Conservation (phyloP, 2,797 vertebrate genomes). For the Uromys caudimaculatus region DNA sequence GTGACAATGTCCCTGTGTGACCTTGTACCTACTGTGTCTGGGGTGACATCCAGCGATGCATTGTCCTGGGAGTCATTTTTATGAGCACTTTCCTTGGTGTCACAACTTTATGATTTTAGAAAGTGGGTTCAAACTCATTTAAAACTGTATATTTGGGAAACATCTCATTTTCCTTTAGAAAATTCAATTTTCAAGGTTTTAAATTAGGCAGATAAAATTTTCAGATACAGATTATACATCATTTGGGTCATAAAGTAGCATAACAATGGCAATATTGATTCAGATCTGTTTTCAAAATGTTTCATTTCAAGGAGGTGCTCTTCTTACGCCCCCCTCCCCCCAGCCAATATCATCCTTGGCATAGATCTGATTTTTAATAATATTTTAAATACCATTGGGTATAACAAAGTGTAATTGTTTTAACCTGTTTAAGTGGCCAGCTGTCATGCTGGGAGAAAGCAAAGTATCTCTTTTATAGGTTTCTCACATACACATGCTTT, state of each 20-base stretch:
- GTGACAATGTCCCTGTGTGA: background rate
- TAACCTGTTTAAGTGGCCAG: background rate
- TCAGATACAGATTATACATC: background rate
- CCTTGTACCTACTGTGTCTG: background rate
- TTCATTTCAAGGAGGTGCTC: background rate
- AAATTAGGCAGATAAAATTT: background rate
- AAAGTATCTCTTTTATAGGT: background rate
- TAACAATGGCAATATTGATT: background rate
- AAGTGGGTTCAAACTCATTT: background rate
- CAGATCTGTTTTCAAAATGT: constrained; percentile 1
- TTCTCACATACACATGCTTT: background rate
- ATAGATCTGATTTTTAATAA: background rate
- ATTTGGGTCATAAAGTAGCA: background rate
- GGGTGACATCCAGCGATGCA: background rate
- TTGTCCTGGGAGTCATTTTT: background rate
- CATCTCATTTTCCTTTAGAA: constrained; percentile 5
- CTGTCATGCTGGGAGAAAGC: background rate
- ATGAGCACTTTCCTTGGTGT: background rate
- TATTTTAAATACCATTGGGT: background rate
- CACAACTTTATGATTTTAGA: background rate
- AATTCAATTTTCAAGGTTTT: constrained; percentile 31
- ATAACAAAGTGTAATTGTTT: constrained; percentile 1
- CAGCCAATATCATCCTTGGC: background rate
- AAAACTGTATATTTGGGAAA: constrained; percentile 13
- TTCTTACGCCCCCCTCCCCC: background rate